phyloP scores from a whole-genome alignment of 2,113 vertebrate genomes.

The Pluvialis apricaria region DNA sequence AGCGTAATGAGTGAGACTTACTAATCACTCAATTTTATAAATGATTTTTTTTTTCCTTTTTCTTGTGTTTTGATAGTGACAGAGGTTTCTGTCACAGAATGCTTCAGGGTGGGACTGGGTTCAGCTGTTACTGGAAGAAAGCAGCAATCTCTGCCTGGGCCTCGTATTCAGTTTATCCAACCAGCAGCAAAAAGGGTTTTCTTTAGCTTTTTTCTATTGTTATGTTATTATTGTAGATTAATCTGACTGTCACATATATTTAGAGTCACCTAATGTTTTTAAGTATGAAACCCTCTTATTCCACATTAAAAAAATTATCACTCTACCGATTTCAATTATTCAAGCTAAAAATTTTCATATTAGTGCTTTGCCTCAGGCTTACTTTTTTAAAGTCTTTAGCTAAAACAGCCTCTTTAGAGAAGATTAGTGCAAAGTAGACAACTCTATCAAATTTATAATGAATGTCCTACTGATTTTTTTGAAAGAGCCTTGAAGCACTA shows the following conservation, averaged over 20 bases:
- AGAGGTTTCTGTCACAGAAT: not conserved
- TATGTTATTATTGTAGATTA: not conserved
- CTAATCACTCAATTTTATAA: not conserved
- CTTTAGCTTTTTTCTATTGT: not conserved
- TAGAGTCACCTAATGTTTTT: not conserved
- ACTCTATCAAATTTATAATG: not conserved
- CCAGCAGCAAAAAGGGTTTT: not conserved
- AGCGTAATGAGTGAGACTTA: not conserved
- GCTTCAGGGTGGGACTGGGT: not conserved
- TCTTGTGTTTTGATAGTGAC: not conserved
- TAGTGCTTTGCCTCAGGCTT: not conserved
- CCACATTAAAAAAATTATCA: not conserved
- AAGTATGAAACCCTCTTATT: not conserved
- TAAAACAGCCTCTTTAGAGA: not conserved
- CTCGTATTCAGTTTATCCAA: not conserved
- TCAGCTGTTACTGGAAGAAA: not conserved
- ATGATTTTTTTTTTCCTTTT: not conserved
- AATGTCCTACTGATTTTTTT: not conserved
- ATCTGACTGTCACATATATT: not conserved
- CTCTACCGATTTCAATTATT: not conserved
- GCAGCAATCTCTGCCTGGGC: not conserved
- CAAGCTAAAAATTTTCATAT: not conserved
- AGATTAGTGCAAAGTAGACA: conserved; percentile 34
- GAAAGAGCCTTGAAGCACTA: not conserved
- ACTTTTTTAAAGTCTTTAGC: not conserved